A percentile compares a stretch with the other conserved stretches of the same genome.
phyloP scores from a whole-genome alignment of 2,797 vertebrate species.

The Neosilurus hyrtlii region DNA sequence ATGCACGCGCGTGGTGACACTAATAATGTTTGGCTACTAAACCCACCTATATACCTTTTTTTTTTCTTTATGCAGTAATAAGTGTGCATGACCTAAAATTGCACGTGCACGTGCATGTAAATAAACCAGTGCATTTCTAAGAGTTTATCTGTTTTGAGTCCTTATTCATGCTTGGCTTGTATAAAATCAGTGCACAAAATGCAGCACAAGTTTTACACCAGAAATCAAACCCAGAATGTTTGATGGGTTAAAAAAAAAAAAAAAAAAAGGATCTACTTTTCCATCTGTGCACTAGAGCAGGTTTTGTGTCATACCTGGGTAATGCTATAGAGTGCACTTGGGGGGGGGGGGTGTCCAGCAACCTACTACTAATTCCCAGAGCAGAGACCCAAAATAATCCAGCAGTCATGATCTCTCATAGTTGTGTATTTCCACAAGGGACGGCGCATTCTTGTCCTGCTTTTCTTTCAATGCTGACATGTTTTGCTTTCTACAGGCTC shows the following conservation, averaged over 20 bases:
- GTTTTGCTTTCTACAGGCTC: background rate
- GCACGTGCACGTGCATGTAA: background rate
- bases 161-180: background rate
- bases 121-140: background rate
- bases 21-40: background rate
- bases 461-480: background rate
- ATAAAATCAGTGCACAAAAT: background rate
- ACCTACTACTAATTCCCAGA: conserved; percentile 27
- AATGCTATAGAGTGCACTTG: conserved; percentile 17
- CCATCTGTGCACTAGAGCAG: background rate
- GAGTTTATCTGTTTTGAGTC: background rate
- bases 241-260: no score
- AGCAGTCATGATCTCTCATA: conserved; percentile 39
- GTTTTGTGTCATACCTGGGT: conserved; percentile 16
- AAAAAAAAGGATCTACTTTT: background rate
- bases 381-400: conserved; percentile 33
- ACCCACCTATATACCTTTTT: background rate
- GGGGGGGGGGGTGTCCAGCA: background rate
- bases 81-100: background rate
- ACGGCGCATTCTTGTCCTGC: conserved; percentile 12
- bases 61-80: background rate
- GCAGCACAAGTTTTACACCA: no score
- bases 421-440: conserved; percentile 30
- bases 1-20: background rate
- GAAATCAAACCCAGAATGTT: no score